Evolutionary conservation across 2,113 vertebrate genomes (phyloP).

Genomic region (Leucosticte australis): DNA sequence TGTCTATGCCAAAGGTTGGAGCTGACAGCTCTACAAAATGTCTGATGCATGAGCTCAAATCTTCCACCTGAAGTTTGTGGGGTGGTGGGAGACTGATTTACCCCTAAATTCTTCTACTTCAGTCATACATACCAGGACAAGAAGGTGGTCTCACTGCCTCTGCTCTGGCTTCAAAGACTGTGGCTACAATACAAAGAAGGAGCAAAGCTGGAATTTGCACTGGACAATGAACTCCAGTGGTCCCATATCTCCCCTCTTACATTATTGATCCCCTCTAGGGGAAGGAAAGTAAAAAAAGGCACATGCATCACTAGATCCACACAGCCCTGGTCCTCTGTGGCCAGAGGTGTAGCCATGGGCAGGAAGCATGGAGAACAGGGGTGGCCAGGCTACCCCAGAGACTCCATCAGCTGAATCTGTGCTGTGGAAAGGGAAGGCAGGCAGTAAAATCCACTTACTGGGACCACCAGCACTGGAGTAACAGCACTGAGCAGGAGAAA

Average conservation of each 20-base stretch:
- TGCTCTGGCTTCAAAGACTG: neutral
- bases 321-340: neutral
- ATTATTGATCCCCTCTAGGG: neutral
- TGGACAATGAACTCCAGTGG: neutral
- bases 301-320: rapidly evolving
- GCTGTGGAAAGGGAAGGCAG: neutral
- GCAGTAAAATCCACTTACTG: neutral
- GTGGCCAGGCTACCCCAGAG: neutral
- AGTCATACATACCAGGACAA: neutral
- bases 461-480: neutral
- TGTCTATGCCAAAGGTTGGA: neutral
- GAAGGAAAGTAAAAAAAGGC: neutral
- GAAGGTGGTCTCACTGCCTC: neutral
- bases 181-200: neutral
- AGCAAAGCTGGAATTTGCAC: neutral
- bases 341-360: neutral
- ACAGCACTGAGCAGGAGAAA: neutral
- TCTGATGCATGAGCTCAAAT: neutral
- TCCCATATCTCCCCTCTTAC: neutral
- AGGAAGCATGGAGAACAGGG: rapidly evolving
- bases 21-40: neutral
- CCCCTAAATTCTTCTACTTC: neutral
- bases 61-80: neutral
- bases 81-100: neutral
- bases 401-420: neutral